These are phyloP conservation scores for Botia almorhae DNA, from an alignment of 2,797 vertebrate species.

Conservation along the genomic window DNA sequence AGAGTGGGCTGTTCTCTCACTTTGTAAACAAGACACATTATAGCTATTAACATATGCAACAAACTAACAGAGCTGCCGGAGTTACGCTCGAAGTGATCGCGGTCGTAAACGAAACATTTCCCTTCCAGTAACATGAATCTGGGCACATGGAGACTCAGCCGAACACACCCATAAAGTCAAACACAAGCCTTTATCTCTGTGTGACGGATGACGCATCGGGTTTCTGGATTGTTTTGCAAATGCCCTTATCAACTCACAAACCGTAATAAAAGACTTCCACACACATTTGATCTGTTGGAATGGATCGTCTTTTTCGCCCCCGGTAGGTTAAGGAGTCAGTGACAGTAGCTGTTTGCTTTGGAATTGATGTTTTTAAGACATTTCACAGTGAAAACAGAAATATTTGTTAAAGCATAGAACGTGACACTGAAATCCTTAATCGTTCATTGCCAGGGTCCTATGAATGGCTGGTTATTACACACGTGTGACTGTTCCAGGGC, in stretches of 20 bases:
- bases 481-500: background rate
- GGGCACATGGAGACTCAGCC: background rate
- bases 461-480: background rate
- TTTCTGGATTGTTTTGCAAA: slow-evolving; percentile 14
- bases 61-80: background rate
- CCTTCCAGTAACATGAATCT: slow-evolving; percentile 22
- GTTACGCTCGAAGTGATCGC: background rate
- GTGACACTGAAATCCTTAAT: no score
- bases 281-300: background rate
- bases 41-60: slow-evolving; percentile 2
- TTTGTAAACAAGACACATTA: background rate
- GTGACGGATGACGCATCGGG: background rate
- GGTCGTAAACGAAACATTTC: slow-evolving; percentile 8
- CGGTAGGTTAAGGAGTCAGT: background rate
- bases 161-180: slow-evolving; percentile 29
- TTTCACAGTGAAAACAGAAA: background rate
- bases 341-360: background rate
- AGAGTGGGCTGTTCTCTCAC: background rate
- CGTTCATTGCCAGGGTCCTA: no score
- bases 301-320: no score
- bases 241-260: background rate
- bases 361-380: background rate
- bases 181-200: slow-evolving; percentile 1
- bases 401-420: no score
- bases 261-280: background rate